Base-by-base conservation (phyloP, 2,113 vertebrate genomes). In the Dasyprocta punctata region DNA sequence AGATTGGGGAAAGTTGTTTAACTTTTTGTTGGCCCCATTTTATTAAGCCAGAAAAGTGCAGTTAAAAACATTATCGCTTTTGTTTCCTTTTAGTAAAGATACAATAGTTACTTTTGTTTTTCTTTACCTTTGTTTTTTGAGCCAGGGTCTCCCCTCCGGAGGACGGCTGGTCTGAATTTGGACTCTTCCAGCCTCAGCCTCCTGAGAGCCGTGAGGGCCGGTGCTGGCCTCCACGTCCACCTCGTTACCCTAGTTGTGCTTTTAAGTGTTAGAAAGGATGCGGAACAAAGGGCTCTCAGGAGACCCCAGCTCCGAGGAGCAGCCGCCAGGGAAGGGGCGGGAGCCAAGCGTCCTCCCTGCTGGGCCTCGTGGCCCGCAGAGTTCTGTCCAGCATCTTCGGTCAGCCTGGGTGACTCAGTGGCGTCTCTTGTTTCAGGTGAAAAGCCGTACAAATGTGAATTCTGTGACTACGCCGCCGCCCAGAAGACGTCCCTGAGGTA, bases 401-500 rank as follows among this genome's bases (percentile, higher is more conserved):
- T 0, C 5, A 60, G 20, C 49, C 24, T 44, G 3, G 9, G 0
- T 91, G 52, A 89, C 4, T 17, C 0, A 22, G 33, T 56, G 33
- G 52, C 0, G 7, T 24, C 89, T 91, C 97, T 95, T 97, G 47
- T 98, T 99, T 41, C 97, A 99, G 99, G 99, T 98, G 99, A 99
- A 97, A 99, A 99, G 98, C 99, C 99, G 0, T 99, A 99, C 97
- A 99, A 99, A 99, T 99, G 99, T 98, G 99, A 99, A 96, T 99
- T 99, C 97, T 99, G 99, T 96, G 99, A 99, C 87, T 99, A 99
- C 5, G 99, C 99, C 26, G 99, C 99, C 14, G 99, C 99, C 52
- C 99, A 99, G 98, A 99, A 99, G 97, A 99, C 99, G 0, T 99
- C 99, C 2, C 98, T 99, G 94, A 99, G 99, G 65, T 99, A 99